Evolutionary conservation across 2,113 vertebrate genomes (phyloP), one percentile per base, ranked within the genome.

Genomic region (Ciconia stormi): DNA sequence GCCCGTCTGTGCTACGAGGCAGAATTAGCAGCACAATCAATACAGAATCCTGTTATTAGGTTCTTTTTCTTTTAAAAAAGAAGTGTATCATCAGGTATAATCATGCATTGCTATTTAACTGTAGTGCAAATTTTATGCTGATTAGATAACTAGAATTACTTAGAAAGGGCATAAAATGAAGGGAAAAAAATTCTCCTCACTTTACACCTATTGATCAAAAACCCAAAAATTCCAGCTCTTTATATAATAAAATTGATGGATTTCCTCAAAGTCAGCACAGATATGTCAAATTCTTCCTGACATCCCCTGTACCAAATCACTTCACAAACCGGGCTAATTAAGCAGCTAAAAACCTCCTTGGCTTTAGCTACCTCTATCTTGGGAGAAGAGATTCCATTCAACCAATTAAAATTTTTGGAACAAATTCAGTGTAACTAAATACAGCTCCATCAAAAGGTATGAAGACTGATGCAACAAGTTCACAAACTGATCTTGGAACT

Each of bases 1-100:
- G 94, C 94, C 96, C 97, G 95, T 89, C 95, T 97, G 82, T 59
- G 80, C 62, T 76, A 93, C 25, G 69, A 98, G 97, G 97, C 93
- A 93, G 95, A 98, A 98, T 97, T 97, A 98, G 95, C 92, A 25
- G 87, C 92, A 93, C 78, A 97, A 97, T 93, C 90, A 92, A 96
- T 95, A 97, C 9, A 10, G 95, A 98, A 96, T 90, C 87, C 87
- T 90, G 92, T 88, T 94, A 94, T 97, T 97, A 97, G 91, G 95
- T 96, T 94, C 59, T 83, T 96, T 96, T 92, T 93, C 36, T 82
- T 91, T 84, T 78, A 42, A 66, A 94, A 95, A 84, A 93, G 71
- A 73, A 97, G 78, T 66, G 59, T 71, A 94, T 97, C 95, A 97
- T 82, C 96, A 96, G 92, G 97, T 97, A 88, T 91, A 80, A 96